Evolutionary conservation across 2,888 invertebrate species (phyloP).

Genomic region (Megalurothrips usitatus): DNA sequence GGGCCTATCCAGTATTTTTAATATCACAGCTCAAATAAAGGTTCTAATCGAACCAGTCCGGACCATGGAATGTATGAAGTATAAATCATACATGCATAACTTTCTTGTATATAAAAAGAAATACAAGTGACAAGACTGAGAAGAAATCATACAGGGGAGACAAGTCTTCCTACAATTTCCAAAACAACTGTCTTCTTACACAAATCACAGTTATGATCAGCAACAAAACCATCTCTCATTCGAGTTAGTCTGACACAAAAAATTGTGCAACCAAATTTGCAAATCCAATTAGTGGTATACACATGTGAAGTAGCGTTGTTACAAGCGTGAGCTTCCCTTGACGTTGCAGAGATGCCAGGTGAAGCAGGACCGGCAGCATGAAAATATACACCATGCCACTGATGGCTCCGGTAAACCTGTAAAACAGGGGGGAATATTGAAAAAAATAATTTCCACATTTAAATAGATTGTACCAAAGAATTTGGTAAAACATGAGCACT

Average conservation of each 20-base stretch:
- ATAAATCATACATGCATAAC: background rate
- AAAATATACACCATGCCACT: constrained; percentile 85
- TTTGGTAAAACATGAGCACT: constrained; percentile 36
- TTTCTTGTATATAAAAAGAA: too few species aligned
- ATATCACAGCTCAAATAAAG: background rate
- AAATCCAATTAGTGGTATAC: constrained; percentile 66
- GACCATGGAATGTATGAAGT: background rate
- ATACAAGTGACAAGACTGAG: too few species aligned
- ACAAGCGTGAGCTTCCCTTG: constrained; percentile 55
- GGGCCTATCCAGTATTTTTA: background rate
- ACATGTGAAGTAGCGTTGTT: constrained; percentile 56
- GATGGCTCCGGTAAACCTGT: constrained; percentile 80
- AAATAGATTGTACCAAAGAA: constrained; percentile 4
- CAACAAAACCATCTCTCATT: background rate
- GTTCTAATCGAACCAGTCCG: background rate
- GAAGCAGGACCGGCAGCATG: constrained; percentile 74
- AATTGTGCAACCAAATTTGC: constrained; percentile 79
- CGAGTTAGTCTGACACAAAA: constrained; percentile 50
- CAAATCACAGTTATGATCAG: constrained; percentile 4
- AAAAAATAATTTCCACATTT: constrained; percentile 30
- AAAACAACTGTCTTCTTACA: background rate
- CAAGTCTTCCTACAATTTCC: too few species aligned
- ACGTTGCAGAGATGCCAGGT: constrained; percentile 63
- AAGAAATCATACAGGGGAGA: too few species aligned
- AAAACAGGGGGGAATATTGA: too few species aligned